These are phyloP conservation scores for Lasius platythorax DNA, from an alignment of 2,888 invertebrate species.

Conservation along the genomic window DNA sequence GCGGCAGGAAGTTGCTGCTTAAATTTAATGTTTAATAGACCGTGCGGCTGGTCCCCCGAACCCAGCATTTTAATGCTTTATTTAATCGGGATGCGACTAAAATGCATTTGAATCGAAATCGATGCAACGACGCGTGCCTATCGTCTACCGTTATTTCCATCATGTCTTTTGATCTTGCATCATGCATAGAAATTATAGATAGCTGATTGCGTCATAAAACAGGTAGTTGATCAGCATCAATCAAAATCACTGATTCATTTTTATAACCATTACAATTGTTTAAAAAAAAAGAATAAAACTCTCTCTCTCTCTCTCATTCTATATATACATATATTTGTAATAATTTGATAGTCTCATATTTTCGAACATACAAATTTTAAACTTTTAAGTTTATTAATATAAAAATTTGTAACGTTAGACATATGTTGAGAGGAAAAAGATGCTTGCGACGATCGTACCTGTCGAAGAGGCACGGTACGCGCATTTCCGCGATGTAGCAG, in stretches of 20 bases:
- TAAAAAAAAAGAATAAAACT: neutral
- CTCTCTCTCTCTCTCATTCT: neutral
- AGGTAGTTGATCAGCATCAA: neutral
- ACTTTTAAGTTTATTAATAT: neutral
- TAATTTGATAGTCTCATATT: neutral
- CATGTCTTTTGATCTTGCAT: conserved; percentile 15
- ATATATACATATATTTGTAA: neutral
- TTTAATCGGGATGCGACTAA: conserved; percentile 59
- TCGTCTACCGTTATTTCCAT: conserved; percentile 15
- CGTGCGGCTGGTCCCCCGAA: conserved; percentile 68
- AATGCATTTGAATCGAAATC: conserved; percentile 52
- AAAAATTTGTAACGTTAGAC: neutral
- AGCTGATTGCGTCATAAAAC: neutral
- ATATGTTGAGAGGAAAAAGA: neutral
- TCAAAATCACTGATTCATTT: neutral
- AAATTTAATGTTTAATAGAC: conserved; percentile 79
- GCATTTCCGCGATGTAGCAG: conserved; percentile 49
- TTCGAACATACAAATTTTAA: neutral
- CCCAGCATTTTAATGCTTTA: conserved; percentile 58
- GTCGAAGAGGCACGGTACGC: conserved; percentile 10
- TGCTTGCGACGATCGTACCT: conserved; percentile 24
- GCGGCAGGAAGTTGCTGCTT: conserved; percentile 78
- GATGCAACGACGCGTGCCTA: conserved; percentile 38
- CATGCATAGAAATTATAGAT: conserved; percentile 1
- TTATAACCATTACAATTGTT: neutral